Evolutionary conservation across 30 jellyfish, hydroid and myxozoan genomes (phyloP), one percentile per base, ranked within the genome.

Genomic region (Pseudorhiza aurosa): DNA sequence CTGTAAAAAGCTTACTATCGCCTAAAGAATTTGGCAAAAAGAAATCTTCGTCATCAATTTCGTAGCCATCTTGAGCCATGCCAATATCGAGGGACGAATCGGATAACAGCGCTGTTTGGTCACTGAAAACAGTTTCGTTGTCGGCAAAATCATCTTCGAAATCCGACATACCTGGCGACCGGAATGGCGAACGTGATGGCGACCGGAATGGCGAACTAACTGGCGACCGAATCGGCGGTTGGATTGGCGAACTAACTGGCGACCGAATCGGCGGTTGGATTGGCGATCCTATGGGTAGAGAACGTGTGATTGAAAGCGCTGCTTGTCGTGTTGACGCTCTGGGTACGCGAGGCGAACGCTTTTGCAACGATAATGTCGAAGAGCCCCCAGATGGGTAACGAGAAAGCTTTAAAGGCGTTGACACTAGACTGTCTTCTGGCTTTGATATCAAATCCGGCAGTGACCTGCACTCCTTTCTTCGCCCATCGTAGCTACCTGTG

Each of bases 41-140:
- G 75, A 75, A 72, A 24, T 65, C 79, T 69, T 87, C 91, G 58
- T 87, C 96, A 21, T 64, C 91, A 47, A 49, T 88, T 25, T 65
- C 79, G 32, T 73, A 87, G 25, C 90, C 89, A n/a, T 62, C 87
- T 12, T 33, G 32, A 17, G 79, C 70, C 63, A 47, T 68, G 5
- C 82, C 91, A 40, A 65, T 35, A 35, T 80, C 91, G 46, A 80
- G 22, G 4, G 91, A 80, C 3, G 94, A 82, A 43, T 87, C 96
- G 14, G 88, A 75, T 17, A 58, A 76, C 25, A 58, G 64, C 6
- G 81, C 96, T 6, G 96, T 74, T n/a, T 64, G 37, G 17, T 74
- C 87, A 69, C 96, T 87, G 75, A 39, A 65, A 4, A 58, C 89
- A 55, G 91, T 87, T 24, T 69, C 82, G 24, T 36, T 63, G 30